Evolutionary conservation across 2,888 invertebrate genomes (phyloP).

Genomic region (Marronus borbonicus): DNA sequence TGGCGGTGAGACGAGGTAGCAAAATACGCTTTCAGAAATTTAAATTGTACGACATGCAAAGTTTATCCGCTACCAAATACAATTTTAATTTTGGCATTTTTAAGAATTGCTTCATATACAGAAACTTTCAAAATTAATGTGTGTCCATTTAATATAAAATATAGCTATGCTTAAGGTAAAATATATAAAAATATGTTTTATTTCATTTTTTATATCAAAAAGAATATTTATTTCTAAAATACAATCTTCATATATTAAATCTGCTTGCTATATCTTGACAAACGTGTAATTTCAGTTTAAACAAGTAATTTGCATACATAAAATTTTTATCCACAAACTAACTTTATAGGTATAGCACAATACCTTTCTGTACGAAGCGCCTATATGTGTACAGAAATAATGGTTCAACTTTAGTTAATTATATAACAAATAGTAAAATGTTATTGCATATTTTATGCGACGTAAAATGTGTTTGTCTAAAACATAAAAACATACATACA

Average conservation of each 20-base stretch:
- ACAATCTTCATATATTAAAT: neutral
- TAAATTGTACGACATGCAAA: slow-evolving; percentile 19
- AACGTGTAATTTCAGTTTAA: neutral
- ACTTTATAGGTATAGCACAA: slow-evolving; percentile 27
- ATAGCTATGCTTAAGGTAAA: neutral
- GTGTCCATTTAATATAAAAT: neutral
- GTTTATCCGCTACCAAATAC: slow-evolving; percentile 21
- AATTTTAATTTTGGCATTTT: slow-evolving; percentile 8
- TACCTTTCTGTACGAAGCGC: neutral
- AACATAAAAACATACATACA: slow-evolving; percentile 33
- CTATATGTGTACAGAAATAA: slow-evolving; percentile 24
- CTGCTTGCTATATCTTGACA: neutral
- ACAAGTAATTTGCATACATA: slow-evolving; percentile 1
- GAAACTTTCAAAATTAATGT: slow-evolving; percentile 7
- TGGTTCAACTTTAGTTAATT: slow-evolving; percentile 40
- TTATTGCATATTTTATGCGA: slow-evolving; percentile 40
- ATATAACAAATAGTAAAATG: slow-evolving; percentile 43
- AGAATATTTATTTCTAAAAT: too few relatives aligned
- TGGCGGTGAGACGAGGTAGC: neutral
- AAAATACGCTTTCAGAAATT: slow-evolving; percentile 4
- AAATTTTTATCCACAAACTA: neutral
- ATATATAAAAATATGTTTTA: neutral
- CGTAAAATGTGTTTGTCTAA: slow-evolving; percentile 35
- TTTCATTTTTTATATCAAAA: neutral
- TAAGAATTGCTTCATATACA: neutral